These are phyloP conservation scores for Matsumyia berberina DNA, from an alignment of 2,888 invertebrate species.

Conservation along the genomic window DNA sequence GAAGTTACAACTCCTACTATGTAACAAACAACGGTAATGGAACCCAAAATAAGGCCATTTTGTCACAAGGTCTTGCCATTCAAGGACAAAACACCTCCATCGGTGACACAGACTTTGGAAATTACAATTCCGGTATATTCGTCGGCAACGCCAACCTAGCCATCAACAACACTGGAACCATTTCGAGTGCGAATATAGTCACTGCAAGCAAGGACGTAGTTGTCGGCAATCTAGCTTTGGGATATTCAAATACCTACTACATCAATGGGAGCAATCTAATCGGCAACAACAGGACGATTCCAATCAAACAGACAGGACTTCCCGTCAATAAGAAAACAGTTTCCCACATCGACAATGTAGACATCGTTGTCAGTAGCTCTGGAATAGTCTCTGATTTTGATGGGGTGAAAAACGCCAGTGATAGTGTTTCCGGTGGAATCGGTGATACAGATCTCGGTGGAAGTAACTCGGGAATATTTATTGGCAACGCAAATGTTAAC, in stretches of 20 bases:
- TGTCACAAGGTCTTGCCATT: no score
- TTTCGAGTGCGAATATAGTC: conserved; percentile 4
- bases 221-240: neutral
- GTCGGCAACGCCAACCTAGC: conserved; percentile 3
- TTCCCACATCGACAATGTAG: neutral
- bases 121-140: neutral
- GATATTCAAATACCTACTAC: neutral
- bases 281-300: conserved; percentile 10
- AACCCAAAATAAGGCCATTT: neutral
- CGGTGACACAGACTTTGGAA: neutral
- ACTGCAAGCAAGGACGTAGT: conserved; percentile 1
- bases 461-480: neutral
- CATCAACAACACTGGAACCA: neutral
- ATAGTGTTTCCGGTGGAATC: neutral
- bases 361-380: neutral
- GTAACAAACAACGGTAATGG: neutral
- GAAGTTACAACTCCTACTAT: neutral
- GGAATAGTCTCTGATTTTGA: neutral
- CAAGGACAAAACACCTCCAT: neutral
- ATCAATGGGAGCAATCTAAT: conserved; percentile 18
- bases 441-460: neutral
- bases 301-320: conserved; percentile 27
- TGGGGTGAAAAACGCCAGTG: neutral
- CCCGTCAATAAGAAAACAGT: conserved; percentile 22
- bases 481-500: conserved; percentile 22